These are phyloP conservation scores for Ips typographus DNA, from an alignment of 1,140 invertebrate species.

Conservation along the genomic window DNA sequence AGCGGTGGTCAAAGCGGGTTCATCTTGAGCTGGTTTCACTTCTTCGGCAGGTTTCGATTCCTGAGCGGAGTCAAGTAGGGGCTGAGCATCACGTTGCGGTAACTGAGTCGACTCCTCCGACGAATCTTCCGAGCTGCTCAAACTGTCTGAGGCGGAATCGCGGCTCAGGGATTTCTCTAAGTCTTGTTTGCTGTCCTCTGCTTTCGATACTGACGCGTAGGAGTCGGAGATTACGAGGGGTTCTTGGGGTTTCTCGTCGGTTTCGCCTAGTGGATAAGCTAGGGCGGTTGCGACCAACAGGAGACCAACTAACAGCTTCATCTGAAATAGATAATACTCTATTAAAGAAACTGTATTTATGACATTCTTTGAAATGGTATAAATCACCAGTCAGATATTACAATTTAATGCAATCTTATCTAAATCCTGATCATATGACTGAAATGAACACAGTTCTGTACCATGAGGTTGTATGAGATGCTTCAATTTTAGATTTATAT, in stretches of 20 bases:
- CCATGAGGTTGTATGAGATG: no score
- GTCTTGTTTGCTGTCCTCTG: slow-evolving; percentile 38
- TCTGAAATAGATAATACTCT: slow-evolving; percentile 46
- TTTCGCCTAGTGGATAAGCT: slow-evolving; percentile 48
- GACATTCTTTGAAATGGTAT: no score
- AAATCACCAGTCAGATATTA: no score
- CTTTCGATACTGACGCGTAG: slow-evolving; percentile 51
- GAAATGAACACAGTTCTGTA: no score
- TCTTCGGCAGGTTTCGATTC: slow-evolving; percentile 6
- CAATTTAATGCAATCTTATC: no score
- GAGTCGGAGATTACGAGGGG: slow-evolving; percentile 51
- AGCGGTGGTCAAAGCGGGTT: neutral
- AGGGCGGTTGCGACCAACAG: slow-evolving; percentile 47
- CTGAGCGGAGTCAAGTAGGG: slow-evolving; percentile 4
- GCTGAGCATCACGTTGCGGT: neutral
- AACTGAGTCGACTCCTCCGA: slow-evolving; percentile 18
- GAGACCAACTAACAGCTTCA: slow-evolving; percentile 50
- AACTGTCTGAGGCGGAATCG: slow-evolving; percentile 29
- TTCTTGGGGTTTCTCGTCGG: slow-evolving; percentile 44
- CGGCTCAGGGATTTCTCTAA: slow-evolving; percentile 24
- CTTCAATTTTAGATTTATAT: no score
- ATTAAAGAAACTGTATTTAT: neutral
- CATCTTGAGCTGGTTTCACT: neutral
- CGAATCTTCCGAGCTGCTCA: slow-evolving; percentile 36
- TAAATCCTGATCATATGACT: no score